phyloP scores from a whole-genome alignment of 2,797 vertebrate species.

The Enoplosus armatus region DNA sequence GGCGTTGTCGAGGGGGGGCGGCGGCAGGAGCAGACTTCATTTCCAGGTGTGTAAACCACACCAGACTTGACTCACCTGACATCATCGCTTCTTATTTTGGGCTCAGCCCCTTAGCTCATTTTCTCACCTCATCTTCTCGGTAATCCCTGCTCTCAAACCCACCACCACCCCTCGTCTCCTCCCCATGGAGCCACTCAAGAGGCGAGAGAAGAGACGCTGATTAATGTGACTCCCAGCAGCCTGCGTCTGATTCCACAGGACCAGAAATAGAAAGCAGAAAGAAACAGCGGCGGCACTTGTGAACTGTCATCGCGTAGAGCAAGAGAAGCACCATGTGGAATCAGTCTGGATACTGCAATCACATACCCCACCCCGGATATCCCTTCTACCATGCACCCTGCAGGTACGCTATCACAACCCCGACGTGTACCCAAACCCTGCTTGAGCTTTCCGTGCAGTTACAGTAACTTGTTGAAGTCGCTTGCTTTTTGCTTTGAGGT shows the following conservation, averaged over 20 bases:
- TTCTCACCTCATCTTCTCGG: slow-evolving; percentile 39
- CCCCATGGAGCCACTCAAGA: slow-evolving; percentile 61
- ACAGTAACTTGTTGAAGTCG: neutral
- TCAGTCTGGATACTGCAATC: slow-evolving; percentile 86
- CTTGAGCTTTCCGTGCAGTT: neutral
- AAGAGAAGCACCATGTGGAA: slow-evolving; percentile 85
- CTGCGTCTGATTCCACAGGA: slow-evolving; percentile 50
- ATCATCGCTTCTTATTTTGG: slow-evolving; percentile 30
- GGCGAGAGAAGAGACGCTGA: slow-evolving; percentile 57
- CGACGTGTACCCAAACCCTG: neutral
- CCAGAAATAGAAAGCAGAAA: slow-evolving; percentile 56
- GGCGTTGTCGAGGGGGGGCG: neutral
- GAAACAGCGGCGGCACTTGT: slow-evolving; percentile 20
- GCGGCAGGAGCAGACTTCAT: slow-evolving; percentile 15
- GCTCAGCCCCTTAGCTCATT: slow-evolving; percentile 10
- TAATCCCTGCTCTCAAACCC: slow-evolving; percentile 22
- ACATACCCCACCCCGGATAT: slow-evolving; percentile 80
- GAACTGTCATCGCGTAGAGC: slow-evolving; percentile 60
- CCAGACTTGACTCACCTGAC: slow-evolving; percentile 68
- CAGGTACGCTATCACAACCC: slow-evolving; percentile 73
- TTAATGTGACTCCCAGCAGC: slow-evolving; percentile 59
- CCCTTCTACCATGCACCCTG: slow-evolving; percentile 84
- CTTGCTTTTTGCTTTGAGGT: neutral
- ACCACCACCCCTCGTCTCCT: neutral
- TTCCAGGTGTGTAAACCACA: slow-evolving; percentile 73